These are phyloP conservation scores for Periphyllus acericola DNA, from an alignment of 2,888 invertebrate species.

Conservation along the genomic window DNA sequence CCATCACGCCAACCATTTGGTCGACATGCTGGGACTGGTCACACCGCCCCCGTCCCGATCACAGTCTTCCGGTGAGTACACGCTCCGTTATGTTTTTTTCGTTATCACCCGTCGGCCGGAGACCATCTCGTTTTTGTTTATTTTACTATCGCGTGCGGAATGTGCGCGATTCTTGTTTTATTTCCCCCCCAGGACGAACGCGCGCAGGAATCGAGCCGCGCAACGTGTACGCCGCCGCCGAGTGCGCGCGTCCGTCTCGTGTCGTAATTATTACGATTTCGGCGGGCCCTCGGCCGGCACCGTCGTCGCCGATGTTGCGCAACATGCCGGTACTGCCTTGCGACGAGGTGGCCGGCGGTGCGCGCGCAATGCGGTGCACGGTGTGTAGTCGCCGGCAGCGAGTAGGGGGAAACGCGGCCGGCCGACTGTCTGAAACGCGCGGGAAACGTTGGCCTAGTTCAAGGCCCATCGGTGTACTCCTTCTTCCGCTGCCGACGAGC, in stretches of 20 bases:
- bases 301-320: background rate
- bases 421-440: conserved; percentile 37
- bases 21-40: conserved; percentile 58
- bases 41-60: conserved; percentile 54
- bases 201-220: background rate
- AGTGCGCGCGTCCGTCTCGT: background rate
- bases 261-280: background rate
- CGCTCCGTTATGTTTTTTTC: background rate
- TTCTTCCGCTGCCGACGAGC: background rate
- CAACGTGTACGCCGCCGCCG: too few species aligned
- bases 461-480: conserved; percentile 31
- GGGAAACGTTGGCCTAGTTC: conserved; percentile 61
- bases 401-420: background rate
- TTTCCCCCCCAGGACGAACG: background rate
- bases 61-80: conserved; percentile 54
- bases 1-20: conserved; percentile 28
- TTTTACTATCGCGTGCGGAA: background rate
- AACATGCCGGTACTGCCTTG: conserved; percentile 4
- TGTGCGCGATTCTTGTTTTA: too few species aligned
- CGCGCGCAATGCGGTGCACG: conserved; percentile 24
- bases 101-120: background rate
- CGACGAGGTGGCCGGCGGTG: background rate
- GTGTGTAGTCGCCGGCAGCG: background rate
- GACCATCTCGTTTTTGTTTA: background rate
- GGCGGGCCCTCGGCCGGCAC: background rate